Base-by-base conservation (phyloP, 2,888 invertebrate genomes). In the Nomada flava region DNA sequence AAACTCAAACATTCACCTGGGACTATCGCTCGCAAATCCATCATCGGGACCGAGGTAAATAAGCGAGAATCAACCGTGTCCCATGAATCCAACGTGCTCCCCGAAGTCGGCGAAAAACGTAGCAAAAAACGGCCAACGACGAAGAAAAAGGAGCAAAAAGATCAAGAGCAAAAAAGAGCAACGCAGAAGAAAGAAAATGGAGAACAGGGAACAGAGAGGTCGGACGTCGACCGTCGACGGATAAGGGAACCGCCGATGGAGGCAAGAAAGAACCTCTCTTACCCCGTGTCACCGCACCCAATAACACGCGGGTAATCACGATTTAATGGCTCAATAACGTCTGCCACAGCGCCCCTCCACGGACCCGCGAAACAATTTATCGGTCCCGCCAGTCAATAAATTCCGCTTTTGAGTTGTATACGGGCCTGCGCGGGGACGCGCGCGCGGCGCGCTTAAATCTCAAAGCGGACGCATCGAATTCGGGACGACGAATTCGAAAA, bases 241-340 rank as follows among this genome's bases (percentile, higher is more conserved):
- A 36, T 60, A 18, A 15, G 26, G 67, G n/a, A 11, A 50, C 2
- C 26, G 13, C 52, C 26, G 26, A 36, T 5, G 65, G 62, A 18
- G 68, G 64, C 52, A 60, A 70, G 76, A 86, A 89, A 88, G 86
- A 88, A 86, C 79, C 89, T 83, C 79, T 79, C 70, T 83, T 71
- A 89, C 86, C 86, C 72, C 83, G 87, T 91, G 91, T 91, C 91
- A 90, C 89, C 89, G 88, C 86, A 83, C 74, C 90, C 92, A 91
- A 92, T 92, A 92, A 91, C 90, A 89, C 86, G 86, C 86, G 86
- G 88, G 90, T 92, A 92, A 92, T 92, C 91, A 91, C 90, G 87
- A 92, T 92, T 92, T 92, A 92, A 92, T 92, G 90, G 92, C 91
- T 91, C 92, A 92, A 92, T 92, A 92, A 92, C 92, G 90, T 91